phyloP scores from a whole-genome alignment of 2,113 vertebrate genomes.

The Hiodon tergisus region DNA sequence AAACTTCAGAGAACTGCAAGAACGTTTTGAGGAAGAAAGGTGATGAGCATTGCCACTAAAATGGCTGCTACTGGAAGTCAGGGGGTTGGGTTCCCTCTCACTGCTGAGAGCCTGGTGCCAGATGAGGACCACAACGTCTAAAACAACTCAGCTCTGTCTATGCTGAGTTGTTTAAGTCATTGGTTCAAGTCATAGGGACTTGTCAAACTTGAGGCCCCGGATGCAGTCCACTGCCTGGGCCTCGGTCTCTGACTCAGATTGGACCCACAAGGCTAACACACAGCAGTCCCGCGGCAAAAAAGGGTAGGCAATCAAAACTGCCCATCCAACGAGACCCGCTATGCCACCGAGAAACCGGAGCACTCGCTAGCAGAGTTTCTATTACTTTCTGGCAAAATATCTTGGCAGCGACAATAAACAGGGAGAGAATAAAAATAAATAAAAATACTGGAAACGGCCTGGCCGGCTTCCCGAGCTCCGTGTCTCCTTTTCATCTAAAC shows the following conservation, averaged over 20 bases:
- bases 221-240: too few species aligned
- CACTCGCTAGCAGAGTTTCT: background rate
- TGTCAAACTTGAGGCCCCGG: too few species aligned
- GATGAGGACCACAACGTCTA: too few species aligned
- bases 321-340: background rate
- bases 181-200: too few species aligned
- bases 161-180: too few species aligned
- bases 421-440: background rate
- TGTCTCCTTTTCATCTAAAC: background rate
- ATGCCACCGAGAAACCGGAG: background rate
- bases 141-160: too few species aligned
- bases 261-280: background rate
- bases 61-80: too few species aligned
- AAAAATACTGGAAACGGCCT: background rate
- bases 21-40: too few species aligned
- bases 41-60: too few species aligned
- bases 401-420: background rate
- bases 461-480: background rate
- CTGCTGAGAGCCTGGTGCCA: too few species aligned
- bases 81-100: too few species aligned
- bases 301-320: background rate
- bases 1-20: too few species aligned
- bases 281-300: background rate
- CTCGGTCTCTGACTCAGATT: background rate
- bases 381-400: background rate